Evolutionary conservation across 1,140 invertebrate species (phyloP), one percentile per base, ranked within the genome.

Genomic region (Diuraphis noxia): DNA sequence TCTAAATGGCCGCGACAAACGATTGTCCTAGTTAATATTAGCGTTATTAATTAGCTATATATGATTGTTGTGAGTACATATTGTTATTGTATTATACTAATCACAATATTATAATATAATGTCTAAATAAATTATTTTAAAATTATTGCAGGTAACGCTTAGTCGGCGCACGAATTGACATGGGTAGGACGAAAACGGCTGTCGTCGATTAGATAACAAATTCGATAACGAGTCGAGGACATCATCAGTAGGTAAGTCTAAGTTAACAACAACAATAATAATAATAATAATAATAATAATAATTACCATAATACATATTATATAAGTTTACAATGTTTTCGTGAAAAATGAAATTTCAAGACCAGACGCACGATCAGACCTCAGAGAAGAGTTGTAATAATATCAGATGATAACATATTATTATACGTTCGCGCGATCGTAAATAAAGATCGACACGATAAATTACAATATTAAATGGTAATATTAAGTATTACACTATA

Each of bases 131-230:
- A 52, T 52, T 91, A 91, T 81, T 82, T 89, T 43, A 46, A 89
- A 77, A 90, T 91, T 91, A 91, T 91, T 91, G 89, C 89, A 81
- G 77, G 72, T 91, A 81, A 91, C 89, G 89, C 89, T 46, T 52
- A 49, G 72, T 91, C 21, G 21, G 89, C 89, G 89, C 25, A 81
- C 89, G 38, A 91, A 91, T 91, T 91, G 89, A 91, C 89, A 91
- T 91, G 89, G 89, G 89, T 91, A 91, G 89, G 89, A 91, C 77
- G 63, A 91, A 91, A 81, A 91, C 89, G 43, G 77, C 89, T 81
- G 56, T 91, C 77, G 43, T 91, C 43, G 72, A 91, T 91, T 49
- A 52, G 89, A 91, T 91, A 91, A 91, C 89, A 91, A 91, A 91
- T 91, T 91, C 72, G 72, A 91, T 46, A 52, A 91, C 89, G 25